phyloP scores from a whole-genome alignment of 2,113 vertebrate genomes.

The Cryptomyrus ogoouensis region DNA sequence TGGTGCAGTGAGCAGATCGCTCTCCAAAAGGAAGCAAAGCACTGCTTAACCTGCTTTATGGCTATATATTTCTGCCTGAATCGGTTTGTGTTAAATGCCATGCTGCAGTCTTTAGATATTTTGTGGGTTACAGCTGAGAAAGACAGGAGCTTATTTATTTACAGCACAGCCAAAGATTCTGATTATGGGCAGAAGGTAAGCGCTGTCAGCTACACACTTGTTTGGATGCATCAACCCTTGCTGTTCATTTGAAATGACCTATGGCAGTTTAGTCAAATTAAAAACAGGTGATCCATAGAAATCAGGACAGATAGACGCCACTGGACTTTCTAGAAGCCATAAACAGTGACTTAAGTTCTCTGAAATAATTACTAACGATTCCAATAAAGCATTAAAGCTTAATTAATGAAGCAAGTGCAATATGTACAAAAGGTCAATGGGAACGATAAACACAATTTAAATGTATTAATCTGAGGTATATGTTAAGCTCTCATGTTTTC shows the following conservation, averaged over 20 bases:
- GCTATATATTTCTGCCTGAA: background rate
- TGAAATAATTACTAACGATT: background rate
- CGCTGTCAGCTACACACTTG: background rate
- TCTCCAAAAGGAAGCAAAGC: background rate
- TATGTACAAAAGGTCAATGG: background rate
- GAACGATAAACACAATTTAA: background rate
- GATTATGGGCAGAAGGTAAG: background rate
- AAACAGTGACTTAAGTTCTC: background rate
- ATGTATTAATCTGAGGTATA: background rate
- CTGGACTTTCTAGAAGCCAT: background rate
- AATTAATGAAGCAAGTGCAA: background rate
- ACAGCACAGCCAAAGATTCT: background rate
- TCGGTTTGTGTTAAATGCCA: background rate
- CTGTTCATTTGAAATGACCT: background rate
- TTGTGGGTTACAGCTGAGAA: background rate
- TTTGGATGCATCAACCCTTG: background rate
- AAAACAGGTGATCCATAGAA: background rate
- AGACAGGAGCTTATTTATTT: background rate
- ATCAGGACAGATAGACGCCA: background rate
- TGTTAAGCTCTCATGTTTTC: background rate
- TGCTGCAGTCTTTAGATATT: background rate
- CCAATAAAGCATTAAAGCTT: background rate
- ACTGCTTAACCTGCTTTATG: background rate
- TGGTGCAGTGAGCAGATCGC: background rate
- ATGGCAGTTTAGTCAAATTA: background rate